Evolutionary conservation across 1,140 invertebrate genomes (phyloP).

Genomic region (Zaprionus africanus): DNA sequence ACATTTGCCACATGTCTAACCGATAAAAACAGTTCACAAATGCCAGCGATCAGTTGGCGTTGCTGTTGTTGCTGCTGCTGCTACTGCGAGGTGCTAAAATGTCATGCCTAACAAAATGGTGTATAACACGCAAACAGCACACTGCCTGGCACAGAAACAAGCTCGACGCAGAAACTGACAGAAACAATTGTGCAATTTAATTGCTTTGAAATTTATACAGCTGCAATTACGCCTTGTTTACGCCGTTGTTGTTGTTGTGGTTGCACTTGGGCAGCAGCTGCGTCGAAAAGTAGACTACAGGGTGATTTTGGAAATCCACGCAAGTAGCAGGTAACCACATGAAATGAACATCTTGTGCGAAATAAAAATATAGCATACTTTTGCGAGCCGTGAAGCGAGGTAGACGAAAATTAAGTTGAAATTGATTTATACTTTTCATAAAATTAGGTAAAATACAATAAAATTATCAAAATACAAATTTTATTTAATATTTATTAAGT

Average conservation of each 20-base stretch:
- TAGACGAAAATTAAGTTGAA: neutral
- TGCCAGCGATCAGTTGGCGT: conserved; percentile 29
- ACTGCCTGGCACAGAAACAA: conserved; percentile 13
- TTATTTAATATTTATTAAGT: too few species aligned
- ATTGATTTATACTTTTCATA: neutral
- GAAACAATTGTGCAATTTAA: conserved; percentile 54
- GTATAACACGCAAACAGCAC: conserved; percentile 60
- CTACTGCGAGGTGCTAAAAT: conserved; percentile 68
- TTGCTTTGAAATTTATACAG: conserved; percentile 66
- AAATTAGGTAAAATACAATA: too few species aligned
- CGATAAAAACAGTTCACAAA: conserved; percentile 17
- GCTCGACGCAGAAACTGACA: conserved; percentile 26
- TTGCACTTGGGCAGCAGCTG: conserved; percentile 35
- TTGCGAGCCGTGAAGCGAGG: neutral
- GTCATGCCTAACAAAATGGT: conserved; percentile 60
- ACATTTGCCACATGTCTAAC: conserved; percentile 58
- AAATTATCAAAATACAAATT: too few species aligned
- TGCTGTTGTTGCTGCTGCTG: conserved; percentile 21
- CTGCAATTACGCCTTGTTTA: conserved; percentile 33
- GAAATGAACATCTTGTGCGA: neutral
- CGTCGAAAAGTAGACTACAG: conserved; percentile 52
- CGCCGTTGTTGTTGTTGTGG: conserved; percentile 23
- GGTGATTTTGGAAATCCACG: conserved; percentile 2
- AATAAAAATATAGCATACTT: conserved; percentile 22
- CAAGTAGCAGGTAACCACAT: neutral